phyloP scores from a whole-genome alignment of 2,888 invertebrate species.

The Portevinia maculata region DNA sequence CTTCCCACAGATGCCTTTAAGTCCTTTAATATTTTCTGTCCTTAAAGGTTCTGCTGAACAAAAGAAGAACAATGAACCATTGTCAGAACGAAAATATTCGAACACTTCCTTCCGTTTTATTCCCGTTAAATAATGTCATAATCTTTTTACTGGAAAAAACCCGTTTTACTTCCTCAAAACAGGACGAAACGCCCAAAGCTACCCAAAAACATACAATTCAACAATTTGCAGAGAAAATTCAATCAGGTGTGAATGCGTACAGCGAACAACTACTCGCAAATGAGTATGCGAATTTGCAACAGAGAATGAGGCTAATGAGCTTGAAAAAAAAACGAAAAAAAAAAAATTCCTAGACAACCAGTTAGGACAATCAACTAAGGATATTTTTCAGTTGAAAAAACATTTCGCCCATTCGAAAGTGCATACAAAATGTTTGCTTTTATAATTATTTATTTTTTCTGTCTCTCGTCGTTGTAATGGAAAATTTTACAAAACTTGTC shows the following conservation, averaged over 20 bases:
- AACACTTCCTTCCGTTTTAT: constrained; percentile 14
- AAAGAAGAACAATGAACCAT: background rate
- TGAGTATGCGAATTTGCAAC: constrained; percentile 8
- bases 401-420: constrained; percentile 1
- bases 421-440: constrained; percentile 42
- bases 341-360: constrained; percentile 4
- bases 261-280: constrained; percentile 35
- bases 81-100: constrained; percentile 7
- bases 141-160: constrained; percentile 25
- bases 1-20: too few relatives aligned
- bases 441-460: background rate
- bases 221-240: constrained; percentile 22
- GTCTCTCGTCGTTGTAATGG: constrained; percentile 4
- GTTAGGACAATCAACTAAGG: constrained; percentile 11
- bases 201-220: constrained; percentile 6
- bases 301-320: constrained; percentile 52
- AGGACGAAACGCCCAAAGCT: constrained; percentile 29
- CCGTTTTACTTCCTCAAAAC: constrained; percentile 32
- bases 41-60: background rate
- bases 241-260: constrained; percentile 53
- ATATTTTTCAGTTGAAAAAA: constrained; percentile 38
- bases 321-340: constrained; percentile 30
- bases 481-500: constrained; percentile 20
- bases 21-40: background rate
- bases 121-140: background rate